These are phyloP conservation scores for Sylvietta virens DNA, from an alignment of 2,113 vertebrate genomes.

Conservation along the genomic window DNA sequence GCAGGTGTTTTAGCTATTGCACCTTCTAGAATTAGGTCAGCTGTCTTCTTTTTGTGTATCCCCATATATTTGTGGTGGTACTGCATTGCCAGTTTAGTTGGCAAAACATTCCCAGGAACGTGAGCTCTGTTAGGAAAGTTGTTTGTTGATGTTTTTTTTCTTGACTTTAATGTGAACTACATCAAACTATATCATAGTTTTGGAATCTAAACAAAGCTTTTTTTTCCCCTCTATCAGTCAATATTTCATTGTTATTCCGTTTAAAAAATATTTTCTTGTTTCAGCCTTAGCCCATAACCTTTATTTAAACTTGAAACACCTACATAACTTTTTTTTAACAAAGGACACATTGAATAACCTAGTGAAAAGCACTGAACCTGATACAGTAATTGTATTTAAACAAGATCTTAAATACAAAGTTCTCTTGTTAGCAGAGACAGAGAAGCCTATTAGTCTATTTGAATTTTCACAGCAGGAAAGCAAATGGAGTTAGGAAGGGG, in stretches of 20 bases:
- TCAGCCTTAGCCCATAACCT: background rate
- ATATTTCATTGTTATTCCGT: background rate
- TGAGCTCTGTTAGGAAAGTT: background rate
- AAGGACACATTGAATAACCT: background rate
- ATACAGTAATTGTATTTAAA: background rate
- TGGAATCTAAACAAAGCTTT: background rate
- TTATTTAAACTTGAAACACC: background rate
- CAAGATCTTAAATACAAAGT: background rate
- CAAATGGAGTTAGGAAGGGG: background rate
- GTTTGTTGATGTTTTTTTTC: background rate
- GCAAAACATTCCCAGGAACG: background rate
- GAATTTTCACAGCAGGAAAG: constrained; percentile 35
- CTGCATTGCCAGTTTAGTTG: background rate
- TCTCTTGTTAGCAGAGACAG: background rate
- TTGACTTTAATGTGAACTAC: background rate
- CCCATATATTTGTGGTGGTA: background rate
- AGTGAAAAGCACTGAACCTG: background rate
- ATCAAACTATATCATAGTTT: accelerated
- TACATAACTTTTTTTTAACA: background rate
- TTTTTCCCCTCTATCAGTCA: background rate
- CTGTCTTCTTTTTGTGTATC: background rate
- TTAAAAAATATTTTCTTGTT: background rate
- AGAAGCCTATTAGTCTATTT: background rate
- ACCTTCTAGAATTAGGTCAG: background rate
- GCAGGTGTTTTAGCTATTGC: background rate